Percentiles rank a stretch among this genome's conserved stretches.
phyloP scores from a whole-genome alignment of 35 echinoderm and acorn worm genomes.

The Acanthaster planci region DNA sequence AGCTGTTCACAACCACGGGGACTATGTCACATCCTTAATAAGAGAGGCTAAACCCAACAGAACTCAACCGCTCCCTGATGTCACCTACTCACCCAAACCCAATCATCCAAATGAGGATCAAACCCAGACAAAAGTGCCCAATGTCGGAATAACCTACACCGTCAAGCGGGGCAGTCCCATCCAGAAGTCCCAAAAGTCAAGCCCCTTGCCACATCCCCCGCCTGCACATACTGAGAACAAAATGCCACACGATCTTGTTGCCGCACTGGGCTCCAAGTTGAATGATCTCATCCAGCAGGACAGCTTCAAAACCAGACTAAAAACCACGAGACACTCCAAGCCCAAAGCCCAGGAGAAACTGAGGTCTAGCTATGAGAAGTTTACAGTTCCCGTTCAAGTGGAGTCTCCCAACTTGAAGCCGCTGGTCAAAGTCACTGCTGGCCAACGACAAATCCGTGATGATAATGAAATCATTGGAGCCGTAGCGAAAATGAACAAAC shows the following conservation, averaged over 20 bases:
- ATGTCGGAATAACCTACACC: constrained; percentile 6
- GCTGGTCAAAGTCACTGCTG: constrained; percentile 77
- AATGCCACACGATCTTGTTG: constrained; percentile 2
- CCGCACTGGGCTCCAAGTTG: neutral
- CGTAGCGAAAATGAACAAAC: constrained; percentile 4
- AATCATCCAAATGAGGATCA: constrained; percentile 23
- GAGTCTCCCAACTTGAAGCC: constrained; percentile 56
- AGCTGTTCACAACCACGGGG: constrained; percentile 32
- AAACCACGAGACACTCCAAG: constrained; percentile 10
- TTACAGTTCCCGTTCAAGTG: constrained; percentile 17
- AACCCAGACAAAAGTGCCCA: neutral
- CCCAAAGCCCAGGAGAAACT: neutral
- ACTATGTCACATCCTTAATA: constrained; percentile 15
- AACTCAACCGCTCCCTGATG: neutral
- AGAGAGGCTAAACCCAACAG: constrained; percentile 13
- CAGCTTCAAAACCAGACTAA: constrained; percentile 5
- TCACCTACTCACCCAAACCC: constrained; percentile 25
- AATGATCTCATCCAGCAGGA: constrained; percentile 18
- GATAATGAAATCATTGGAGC: constrained; percentile 59
- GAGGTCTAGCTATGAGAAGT: constrained; percentile 48
- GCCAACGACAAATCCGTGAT: constrained; percentile 67
- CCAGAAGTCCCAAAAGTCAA: neutral
- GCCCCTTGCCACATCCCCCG: neutral
- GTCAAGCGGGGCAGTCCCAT: neutral
- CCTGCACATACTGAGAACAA: neutral